Base-by-base conservation (phyloP, 2,888 invertebrate genomes). In the Anorthoa munda region DNA sequence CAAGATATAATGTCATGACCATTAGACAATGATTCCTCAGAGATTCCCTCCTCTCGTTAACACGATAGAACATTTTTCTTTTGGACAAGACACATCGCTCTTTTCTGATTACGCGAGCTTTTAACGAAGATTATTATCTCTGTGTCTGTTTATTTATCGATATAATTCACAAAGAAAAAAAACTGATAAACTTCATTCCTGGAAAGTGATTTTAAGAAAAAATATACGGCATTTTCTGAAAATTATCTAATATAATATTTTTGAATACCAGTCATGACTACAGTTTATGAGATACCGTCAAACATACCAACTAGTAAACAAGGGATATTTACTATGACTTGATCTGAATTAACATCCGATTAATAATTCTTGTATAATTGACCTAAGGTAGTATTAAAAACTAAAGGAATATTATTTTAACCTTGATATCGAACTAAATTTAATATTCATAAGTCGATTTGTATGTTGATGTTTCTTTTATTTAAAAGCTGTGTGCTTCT, bases 41-140 rank as follows among this genome's bases (percentile, higher is more conserved):
- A 73, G 86, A 83, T 81, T 86, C 71, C 73, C 78, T 79, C 51
- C 68, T 69, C 85, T 87, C 85, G 86, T 90, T 87, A 82, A 70
- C 70, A 75, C 81, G 72, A 89, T 82, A 87, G 87, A 84, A 84
- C 88, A 90, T 91, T 91, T 87, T 84, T 90, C 90, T 85, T 75
- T 51, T 70, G 55, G 86, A 82, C 82, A 87, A 89, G 87, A 89
- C 84, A 83, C 88, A 90, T 91, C 87, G 86, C 88, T 89, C 88
- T 89, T 86, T 86, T 84, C 86, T 90, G 90, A 90, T 90, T 89
- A 88, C 85, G 72, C 79, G 73, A 77, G 79, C 79, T 83, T 87
- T 86, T 86, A 87, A 55, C 68, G 63, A 50, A 73, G 61, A 77
- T 66, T 75, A 50, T 72, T 72, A 26, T 69, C n/a, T 64, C n/a